Base-by-base conservation (phyloP, 2,888 invertebrate species). In the Dyspetes luteomarginatus region DNA sequence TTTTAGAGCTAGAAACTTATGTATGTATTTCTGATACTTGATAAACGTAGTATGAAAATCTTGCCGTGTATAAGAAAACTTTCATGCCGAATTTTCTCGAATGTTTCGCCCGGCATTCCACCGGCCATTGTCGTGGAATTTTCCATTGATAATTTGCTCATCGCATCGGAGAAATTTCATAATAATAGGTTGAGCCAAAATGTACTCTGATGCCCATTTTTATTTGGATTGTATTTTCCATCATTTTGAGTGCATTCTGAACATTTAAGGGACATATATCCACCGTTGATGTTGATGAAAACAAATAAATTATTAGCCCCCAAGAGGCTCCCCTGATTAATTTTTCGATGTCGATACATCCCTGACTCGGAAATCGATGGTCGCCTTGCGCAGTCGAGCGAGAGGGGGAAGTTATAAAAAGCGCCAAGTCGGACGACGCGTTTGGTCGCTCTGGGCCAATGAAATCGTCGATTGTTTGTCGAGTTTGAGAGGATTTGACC, bases 301-400 rank as follows among this genome's bases (percentile, higher is more conserved):
- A 28, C 12, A 22, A 7, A 12, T 15, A n/a, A 17, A 22, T 28
- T 26, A 15, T 7, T 5, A 19, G 7, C 9, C 19, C 45, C 1
- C 7, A 5, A 5, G 15, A 24, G n/a, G 64, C 56, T 41, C 50
- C 24, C 1, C 26, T 0, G 9, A 36, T 55, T 9, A 17, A 12
- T 12, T 17, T 1, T n/a, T 12, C 30, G 22, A 9, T 9, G 3
- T 41, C 4, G 4, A 3, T 81, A 87, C 88, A 84, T 17, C 26
- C 82, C 86, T 88, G 83, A 15, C 50, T 65, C 65, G 74, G 55
- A 48, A 86, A 88, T 88, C 88, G 83, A 87, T 88, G 87, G 82
- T 77, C 22, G 65, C 24, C 55, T 60, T 26, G 30, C 60, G 81
- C 56, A 68, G 81, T 48, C 62, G 52, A 48, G 56, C 50, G 43